These are phyloP conservation scores for Cheilosia grossa DNA, from an alignment of 2,888 invertebrate species.

Conservation along the genomic window DNA sequence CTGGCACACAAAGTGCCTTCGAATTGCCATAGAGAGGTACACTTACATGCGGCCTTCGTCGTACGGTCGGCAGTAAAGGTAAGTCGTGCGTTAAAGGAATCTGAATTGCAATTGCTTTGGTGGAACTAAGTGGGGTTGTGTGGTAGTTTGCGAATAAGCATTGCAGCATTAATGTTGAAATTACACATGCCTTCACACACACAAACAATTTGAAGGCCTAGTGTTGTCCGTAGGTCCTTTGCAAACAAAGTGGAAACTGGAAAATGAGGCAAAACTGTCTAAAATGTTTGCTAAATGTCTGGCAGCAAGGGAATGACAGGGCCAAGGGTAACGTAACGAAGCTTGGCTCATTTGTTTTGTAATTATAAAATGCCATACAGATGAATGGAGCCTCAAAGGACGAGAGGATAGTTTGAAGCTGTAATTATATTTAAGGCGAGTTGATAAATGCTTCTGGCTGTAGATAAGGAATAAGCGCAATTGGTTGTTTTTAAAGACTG, in stretches of 20 bases:
- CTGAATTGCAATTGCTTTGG: conserved; percentile 58
- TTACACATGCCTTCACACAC: neutral
- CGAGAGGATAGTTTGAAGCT: neutral
- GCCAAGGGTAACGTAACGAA: neutral
- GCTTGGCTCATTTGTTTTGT: conserved; percentile 46
- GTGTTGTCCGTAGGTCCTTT: conserved; percentile 37
- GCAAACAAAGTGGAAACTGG: conserved; percentile 45
- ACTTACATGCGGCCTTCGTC: conserved; percentile 22
- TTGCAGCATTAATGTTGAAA: conserved; percentile 53
- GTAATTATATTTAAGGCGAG: conserved; percentile 4
- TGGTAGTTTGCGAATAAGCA: conserved; percentile 8
- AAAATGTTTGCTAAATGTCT: conserved; percentile 60
- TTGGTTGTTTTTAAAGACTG: too few relatives aligned
- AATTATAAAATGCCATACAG: conserved; percentile 18
- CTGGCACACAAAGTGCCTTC: conserved; percentile 21
- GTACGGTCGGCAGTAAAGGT: conserved; percentile 54
- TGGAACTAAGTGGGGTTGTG: conserved; percentile 44
- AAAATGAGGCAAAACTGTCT: conserved; percentile 54
- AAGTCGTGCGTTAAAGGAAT: conserved; percentile 69
- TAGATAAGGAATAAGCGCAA: too few relatives aligned
- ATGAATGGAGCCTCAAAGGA: neutral
- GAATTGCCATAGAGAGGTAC: conserved; percentile 15
- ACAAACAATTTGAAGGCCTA: conserved; percentile 11
- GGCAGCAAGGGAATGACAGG: neutral
- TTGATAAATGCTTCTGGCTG: conserved; percentile 13